phyloP scores from a whole-genome alignment of 2,113 vertebrate genomes.

The Protobothrops mucrosquamatus region DNA sequence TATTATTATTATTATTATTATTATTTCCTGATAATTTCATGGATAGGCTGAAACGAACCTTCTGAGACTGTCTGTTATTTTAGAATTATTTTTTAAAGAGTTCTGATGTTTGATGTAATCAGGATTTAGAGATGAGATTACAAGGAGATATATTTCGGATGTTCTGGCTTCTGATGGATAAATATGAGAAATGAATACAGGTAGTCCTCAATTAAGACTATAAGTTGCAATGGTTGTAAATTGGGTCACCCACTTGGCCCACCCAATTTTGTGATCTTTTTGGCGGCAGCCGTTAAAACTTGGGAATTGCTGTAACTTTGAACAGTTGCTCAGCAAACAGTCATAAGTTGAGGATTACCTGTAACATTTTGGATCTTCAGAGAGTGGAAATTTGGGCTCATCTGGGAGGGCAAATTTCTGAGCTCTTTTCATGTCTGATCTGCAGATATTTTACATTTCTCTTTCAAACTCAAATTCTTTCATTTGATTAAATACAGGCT shows the following conservation, averaged over 20 bases:
- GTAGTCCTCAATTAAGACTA: no score
- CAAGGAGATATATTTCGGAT: not conserved
- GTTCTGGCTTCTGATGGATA: not conserved
- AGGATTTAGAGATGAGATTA: not conserved
- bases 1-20: no score
- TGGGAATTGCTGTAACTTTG: no score
- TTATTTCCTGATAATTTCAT: not conserved
- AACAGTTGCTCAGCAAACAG: no score
- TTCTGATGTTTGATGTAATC: not conserved
- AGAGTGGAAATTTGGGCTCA: not conserved
- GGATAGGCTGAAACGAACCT: not conserved
- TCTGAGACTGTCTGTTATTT: no score
- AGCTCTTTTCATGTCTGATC: not conserved
- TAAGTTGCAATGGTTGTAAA: no score
- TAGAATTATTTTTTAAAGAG: not conserved
- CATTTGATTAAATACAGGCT: not conserved
- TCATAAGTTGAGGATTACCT: no score
- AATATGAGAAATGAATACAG: not conserved
- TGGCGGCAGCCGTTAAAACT: no score
- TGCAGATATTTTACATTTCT: not conserved
- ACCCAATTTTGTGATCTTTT: no score
- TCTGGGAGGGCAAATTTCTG: not conserved
- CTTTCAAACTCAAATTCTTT: not conserved
- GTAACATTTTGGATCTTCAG: not conserved
- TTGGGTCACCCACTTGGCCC: no score